Conservation (phyloP, 2,113 vertebrate genomes). For the Python bivittatus region DNA sequence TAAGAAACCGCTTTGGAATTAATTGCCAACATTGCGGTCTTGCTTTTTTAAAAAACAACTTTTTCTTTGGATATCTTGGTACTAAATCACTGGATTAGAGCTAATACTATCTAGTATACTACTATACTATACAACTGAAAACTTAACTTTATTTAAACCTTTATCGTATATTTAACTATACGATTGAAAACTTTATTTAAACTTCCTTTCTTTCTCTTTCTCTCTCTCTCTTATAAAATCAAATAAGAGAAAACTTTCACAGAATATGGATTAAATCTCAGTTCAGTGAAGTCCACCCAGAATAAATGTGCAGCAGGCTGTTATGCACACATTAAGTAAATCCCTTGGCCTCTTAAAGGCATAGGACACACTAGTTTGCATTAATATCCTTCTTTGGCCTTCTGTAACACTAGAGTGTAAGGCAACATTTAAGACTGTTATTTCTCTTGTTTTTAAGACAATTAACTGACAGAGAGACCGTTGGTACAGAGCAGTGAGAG, state of each 20-base stretch:
- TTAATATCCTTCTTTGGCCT: neutral
- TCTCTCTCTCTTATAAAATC: neutral
- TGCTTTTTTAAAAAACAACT: no score
- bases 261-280: neutral
- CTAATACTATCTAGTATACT: neutral
- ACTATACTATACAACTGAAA: neutral
- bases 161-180: no score
- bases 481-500: neutral
- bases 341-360: neutral
- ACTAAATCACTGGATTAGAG: neutral
- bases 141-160: neutral
- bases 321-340: neutral
- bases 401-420: neutral
- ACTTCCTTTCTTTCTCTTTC: neutral
- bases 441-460: neutral
- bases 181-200: neutral
- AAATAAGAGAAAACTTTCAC: neutral
- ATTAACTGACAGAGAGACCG: neutral
- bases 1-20: neutral
- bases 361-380: neutral
- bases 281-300: neutral
- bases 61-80: neutral
- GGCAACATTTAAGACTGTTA: neutral
- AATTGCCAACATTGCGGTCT: neutral
- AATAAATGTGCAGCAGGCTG: neutral